Base-by-base conservation (phyloP, 2,797 vertebrate species). In the Myiotriccus ornatus region DNA sequence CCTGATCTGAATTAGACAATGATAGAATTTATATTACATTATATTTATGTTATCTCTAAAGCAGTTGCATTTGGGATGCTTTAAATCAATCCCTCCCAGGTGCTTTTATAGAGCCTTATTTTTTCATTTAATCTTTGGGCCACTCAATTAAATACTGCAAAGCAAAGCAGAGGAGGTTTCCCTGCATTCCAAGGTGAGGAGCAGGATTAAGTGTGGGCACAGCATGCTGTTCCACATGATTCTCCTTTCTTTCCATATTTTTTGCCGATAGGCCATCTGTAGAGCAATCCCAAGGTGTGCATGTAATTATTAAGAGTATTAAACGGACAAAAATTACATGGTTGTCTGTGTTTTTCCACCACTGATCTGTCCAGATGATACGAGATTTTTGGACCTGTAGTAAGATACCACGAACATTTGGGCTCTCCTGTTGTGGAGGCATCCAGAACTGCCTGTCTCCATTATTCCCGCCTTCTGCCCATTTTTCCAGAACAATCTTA, bases 301-400 rank as follows among this genome's bases (percentile, higher is more conserved):
- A 14, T 41, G 5, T 6, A 1, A 21, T 67, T 93, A 85, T 52
- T 8, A 34, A 43, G 46, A 41, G 8, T 5, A 41, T 32, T 43
- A 63, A 46, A 19, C 3, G 62, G 28, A 56, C 8, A 62, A 49
- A 49, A 12, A 56, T 7, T 22, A 7, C 0, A 0, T 34, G 5
- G 6, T 46, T 25, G 25, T 16, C 5, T 8, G 21, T 44, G 12
- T 10, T 63, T 71, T 82, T 39, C 35, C 28, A 41, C 12, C 49
- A 34, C 18, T 14, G 1, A 9, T 56, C n/a, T 83, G 18, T n/a
- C 32, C 24, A 63, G 43, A 7, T 44, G 34, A 19, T 1, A 1
- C 10, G 49, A 70, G 16, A 30, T 44, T 74, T 95, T 86, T 59
- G 32, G 34, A 39, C 22, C 21, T 62, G 5, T 14, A 34, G 5